Conservation (phyloP, 2,888 invertebrate species). For the Yponomeuta plumbellus region DNA sequence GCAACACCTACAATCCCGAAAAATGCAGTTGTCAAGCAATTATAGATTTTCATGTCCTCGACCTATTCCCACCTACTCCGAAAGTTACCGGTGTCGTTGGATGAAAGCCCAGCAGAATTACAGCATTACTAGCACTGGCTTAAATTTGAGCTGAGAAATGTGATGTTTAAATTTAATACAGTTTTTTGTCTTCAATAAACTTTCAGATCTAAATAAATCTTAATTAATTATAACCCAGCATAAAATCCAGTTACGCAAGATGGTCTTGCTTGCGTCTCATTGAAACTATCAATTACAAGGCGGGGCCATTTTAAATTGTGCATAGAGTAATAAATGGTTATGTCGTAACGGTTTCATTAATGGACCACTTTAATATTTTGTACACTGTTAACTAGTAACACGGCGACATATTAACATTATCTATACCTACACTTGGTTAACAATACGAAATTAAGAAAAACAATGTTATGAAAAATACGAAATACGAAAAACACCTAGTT, state of each 20-base stretch:
- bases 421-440: too few species aligned
- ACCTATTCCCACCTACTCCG: slow-evolving; percentile 39
- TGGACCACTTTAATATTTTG: background rate
- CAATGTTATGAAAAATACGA: too few species aligned
- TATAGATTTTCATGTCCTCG: slow-evolving; percentile 43
- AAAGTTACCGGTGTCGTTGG: slow-evolving; percentile 40
- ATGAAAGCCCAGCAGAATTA: slow-evolving; percentile 46
- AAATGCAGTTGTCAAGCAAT: slow-evolving; percentile 5
- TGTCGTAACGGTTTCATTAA: slow-evolving; percentile 8
- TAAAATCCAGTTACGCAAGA: background rate
- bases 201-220: background rate
- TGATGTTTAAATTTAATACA: background rate
- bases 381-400: too few species aligned
- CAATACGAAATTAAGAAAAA: too few species aligned
- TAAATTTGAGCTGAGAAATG: background rate
- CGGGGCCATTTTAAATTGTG: slow-evolving; percentile 8
- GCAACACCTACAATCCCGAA: too few species aligned
- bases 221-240: background rate
- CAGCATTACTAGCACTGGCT: background rate
- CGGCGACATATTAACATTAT: too few species aligned
- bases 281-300: slow-evolving; percentile 10
- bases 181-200: background rate
- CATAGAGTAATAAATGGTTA: slow-evolving; percentile 11
- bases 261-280: background rate
- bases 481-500: background rate